Evolutionary conservation across 2,113 vertebrate genomes (phyloP), one percentile per base, ranked within the genome.

Genomic region (Hoplias malabaricus): DNA sequence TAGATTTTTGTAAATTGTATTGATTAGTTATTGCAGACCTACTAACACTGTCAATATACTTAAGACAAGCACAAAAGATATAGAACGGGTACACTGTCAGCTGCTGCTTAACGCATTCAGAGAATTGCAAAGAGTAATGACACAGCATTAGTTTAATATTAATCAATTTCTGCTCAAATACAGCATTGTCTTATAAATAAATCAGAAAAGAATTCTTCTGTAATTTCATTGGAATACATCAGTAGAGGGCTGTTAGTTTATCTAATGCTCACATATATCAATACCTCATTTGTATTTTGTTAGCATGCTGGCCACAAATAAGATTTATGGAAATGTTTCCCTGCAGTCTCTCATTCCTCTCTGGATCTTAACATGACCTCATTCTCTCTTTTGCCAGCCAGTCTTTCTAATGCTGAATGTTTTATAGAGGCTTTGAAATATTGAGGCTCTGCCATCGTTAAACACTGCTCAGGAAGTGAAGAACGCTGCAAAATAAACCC

Each of bases 351-450:
- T 43, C 23, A 29, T 23, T n/a, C 4, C 25, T 71, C 11, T 54
- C 43, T 33, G 33, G 2, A 25, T 54, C 8, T 56, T 53, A 56
- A 14, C 16, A 59, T 48, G 56, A 19, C 33, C 46, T 16, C 27
- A 53, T 53, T 53, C 48, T 53, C n/a, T 23, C 48, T 53, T 23
- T 38, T 38, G 36, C 36, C 36, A 38, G 48, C 48, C n/a, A 8
- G 43, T 2, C 43, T 16, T 19, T 46, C 43, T 46, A 25, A 6
- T 46, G 13, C 54, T 67, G 70, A 75, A 78, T 67, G 66, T 82
- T 82, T 80, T 75, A 83, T 84, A 56, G 48, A 67, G 57, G 46
- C 61, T 48, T 29, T 69, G 61, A 78, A 80, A 77, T 78, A 82
- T 75, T 43, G 19, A 80, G 54, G 43, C 21, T 33, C 57, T 57